Evolutionary conservation across 2,888 invertebrate genomes (phyloP), one percentile per base, ranked within the genome.

Genomic region (Spialia ferax): DNA sequence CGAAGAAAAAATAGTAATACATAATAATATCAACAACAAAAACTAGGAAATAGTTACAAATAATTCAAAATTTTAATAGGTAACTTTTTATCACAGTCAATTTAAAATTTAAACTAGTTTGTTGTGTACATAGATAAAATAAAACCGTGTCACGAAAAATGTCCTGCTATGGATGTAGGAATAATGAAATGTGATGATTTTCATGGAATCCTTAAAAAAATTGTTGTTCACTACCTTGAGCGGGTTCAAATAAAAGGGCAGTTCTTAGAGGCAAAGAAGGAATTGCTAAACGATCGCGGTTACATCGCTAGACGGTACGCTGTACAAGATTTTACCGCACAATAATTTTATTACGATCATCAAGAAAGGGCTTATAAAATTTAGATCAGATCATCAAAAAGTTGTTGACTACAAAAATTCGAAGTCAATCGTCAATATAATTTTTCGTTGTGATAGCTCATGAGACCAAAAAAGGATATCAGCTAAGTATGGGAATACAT

Each of bases 51-150:
- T 35, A 4, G 29, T 15, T 38, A 50, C 8, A 65, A 65, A 65
- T 59, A 20, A 65, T 38, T 50, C 35, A 65, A 42, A 48, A 29
- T 66, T 64, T 66, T 45, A 61, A 42, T 83, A 85, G 83, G 83
- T 85, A 85, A 83, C 81, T 77, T 78, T 77, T 79, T 87, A 87
- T 87, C 87, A 87, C 87, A 87, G 87, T 75, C 78, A 70, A 76
- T 79, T 60, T 78, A 71, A 75, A 73, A 70, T 59, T 62, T 64
- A 62, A 26, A 48, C 59, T 65, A 59, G 38, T 18, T 59, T 59
- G 52, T 59, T 59, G 42, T 35, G 57, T 18, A 35, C 50, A 54
- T n/a, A 54, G 26, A 52, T 26, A 23, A 52, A 26, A 26, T 26
- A n/a, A 59, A 65, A 50, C 50, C 57, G 35, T 48, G 64, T 59